Conservation (phyloP, 2,797 vertebrate species). For the Agapornis canus region DNA sequence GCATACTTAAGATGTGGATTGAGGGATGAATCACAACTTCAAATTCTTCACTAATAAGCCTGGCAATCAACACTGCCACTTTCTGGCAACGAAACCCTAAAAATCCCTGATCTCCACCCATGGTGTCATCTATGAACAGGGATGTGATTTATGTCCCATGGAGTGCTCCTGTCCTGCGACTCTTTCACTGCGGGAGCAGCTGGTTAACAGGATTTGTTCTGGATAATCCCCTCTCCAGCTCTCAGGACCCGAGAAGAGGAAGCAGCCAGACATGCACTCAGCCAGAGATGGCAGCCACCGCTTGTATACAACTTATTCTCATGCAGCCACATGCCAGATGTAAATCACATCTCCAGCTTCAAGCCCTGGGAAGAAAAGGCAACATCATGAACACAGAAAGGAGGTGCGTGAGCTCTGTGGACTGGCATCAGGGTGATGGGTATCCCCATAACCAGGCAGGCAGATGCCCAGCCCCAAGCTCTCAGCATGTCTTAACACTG, state of each 20-base stretch:
- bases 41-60: constrained; percentile 4
- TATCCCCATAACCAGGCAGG: background rate
- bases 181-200: background rate
- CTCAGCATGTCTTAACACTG: background rate
- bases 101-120: background rate
- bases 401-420: fast-evolving
- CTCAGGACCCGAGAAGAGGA: fast-evolving
- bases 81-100: constrained; percentile 15
- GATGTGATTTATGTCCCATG: background rate
- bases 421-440: background rate
- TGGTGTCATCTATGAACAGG: background rate
- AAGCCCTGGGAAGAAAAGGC: background rate
- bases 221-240: background rate
- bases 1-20: background rate
- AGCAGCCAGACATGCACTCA: background rate
- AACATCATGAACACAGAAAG: background rate
- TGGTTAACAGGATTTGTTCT: constrained; percentile 26
- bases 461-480: background rate
- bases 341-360: background rate
- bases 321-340: background rate
- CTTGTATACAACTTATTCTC: background rate
- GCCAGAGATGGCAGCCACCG: background rate
- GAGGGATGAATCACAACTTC: constrained; percentile 38
- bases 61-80: constrained; percentile 27
- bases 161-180: fast-evolving